Base-by-base conservation (phyloP, 2,797 vertebrate species). In the Gouania willdenowi region DNA sequence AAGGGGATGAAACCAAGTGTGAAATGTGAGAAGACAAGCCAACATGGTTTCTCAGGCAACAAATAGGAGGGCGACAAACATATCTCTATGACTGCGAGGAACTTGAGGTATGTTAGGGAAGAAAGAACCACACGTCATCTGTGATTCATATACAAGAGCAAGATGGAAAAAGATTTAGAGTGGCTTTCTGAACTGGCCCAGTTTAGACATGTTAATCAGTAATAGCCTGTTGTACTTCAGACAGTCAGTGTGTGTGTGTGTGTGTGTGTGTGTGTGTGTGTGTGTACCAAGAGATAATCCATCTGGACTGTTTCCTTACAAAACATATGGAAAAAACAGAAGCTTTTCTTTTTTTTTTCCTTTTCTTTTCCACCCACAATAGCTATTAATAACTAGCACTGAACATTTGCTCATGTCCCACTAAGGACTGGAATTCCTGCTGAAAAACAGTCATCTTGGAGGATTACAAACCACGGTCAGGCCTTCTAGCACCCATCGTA, bases 11-110 rank as follows among this genome's bases (percentile, higher is more conserved):
- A 86, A 71, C 80, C 78, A 77, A 82, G 82, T 84, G 83, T 86
- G 83, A 82, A 86, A 86, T 75, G 79, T 86, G 83, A 86, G 83
- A 86, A 77, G 83, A 86, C 83, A 82, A 74, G 77, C 70, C 70
- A 76, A 82, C 83, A 84, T 66, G 74, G 82, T 82, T 86, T 84
- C 83, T 84, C 83, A 84, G 76, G 81, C 79, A 79, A 83, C 81
- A 81, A 82, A 81, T 60, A 77, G 62, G 65, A 82, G 75, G 71
- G 68, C 49, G 67, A 83, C 83, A 80, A 81, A 81, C 71, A 66
- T 69, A 75, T 71, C 66, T 64, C 41, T 37, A 46, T 36, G 55
- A 65, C 53, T 68, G 57, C 1, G 4, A 62, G 58, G 74, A 75
- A 63, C 46, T 65, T 16, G 51, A 68, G 67, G 62, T 72, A 76